Base-by-base conservation (phyloP, 2,888 invertebrate species). In the Cheilosia pagana region DNA sequence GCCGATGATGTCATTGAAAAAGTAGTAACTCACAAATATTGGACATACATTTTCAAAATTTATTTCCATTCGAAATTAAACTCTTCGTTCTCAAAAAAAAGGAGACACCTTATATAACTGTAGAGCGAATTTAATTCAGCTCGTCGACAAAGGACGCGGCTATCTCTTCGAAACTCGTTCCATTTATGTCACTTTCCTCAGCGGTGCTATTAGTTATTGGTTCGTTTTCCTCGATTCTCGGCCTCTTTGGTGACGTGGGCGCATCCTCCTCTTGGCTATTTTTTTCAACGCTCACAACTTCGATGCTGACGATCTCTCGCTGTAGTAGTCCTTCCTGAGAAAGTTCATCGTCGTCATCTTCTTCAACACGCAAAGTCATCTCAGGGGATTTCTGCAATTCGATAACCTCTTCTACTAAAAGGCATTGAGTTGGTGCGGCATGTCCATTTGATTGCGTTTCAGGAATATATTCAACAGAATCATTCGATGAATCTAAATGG, bases 81-180 rank as follows among this genome's bases (percentile, higher is more conserved):
- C n/a, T 10, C 21, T 21, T 63, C 45, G n/a, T 28, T 28, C 3
- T 21, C 2, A 23, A 1, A 25, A 10, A 65, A 25, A 41, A 16
- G 5, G 10, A 41, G 3, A 35, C 35, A 35, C 12, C 8, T 31
- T 35, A 35, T 35, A 35, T 12, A 12, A 4, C 12, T 43, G 60
- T 1, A 16, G 19, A 3, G 14, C 0, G n/a, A 48, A 23, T 23
- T 75, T 86, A 87, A 76, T 87, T 86, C 50, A 88, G 78, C 74
- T 89, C 88, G 76, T 88, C 88, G 6, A 89, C 88, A 86, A 89
- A 89, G 10, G 87, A 68, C 4, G 88, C 87, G 39, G 83, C 87
- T 45, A 89, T 88, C 48, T 88, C 88, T 45, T 86, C 82, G 35
- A 86, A 81, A 53, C 43, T 60, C 1, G 70, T 55, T 7, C 48